Percentiles rank a stretch among this genome's conserved stretches.
These are phyloP conservation scores for Falco punctatus DNA, from an alignment of 2,113 vertebrate genomes.

Conservation along the genomic window DNA sequence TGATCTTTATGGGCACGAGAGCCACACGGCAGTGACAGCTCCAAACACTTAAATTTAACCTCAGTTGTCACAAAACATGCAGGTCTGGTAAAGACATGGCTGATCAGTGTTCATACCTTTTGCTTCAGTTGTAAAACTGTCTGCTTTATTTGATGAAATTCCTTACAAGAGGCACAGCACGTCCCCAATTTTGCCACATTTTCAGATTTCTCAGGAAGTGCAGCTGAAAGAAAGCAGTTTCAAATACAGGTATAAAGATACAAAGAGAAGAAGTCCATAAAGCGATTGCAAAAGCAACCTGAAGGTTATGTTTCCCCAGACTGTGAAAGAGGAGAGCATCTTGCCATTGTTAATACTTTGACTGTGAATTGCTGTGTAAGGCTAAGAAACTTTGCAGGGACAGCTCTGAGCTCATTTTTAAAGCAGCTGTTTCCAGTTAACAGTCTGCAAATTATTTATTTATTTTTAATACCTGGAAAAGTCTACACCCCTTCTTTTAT, in stretches of 20 bases:
- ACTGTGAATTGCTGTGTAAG: background rate
- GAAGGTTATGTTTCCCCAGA: background rate
- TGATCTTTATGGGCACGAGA: background rate
- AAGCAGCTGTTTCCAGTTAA: constrained; percentile 61
- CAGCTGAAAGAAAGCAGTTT: constrained; percentile 70
- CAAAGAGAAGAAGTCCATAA: background rate
- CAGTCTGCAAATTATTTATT: background rate
- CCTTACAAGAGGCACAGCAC: constrained; percentile 93
- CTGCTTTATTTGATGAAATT: constrained; percentile 94
- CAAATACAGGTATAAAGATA: background rate
- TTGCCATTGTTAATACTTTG: background rate
- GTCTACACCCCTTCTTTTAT: constrained; percentile 32
- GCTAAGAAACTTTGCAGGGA: background rate
- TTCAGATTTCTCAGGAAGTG: constrained; percentile 86
- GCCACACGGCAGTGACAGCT: background rate
- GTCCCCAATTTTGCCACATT: constrained; percentile 80
- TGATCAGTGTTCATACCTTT: constrained; percentile 79
- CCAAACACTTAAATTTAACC: background rate
- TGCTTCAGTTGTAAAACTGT: constrained; percentile 93
- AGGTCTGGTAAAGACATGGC: background rate
- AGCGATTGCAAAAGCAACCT: background rate
- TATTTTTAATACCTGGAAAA: constrained; percentile 32
- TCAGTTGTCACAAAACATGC: background rate
- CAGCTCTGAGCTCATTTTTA: background rate
- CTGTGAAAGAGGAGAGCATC: background rate